Conservation (phyloP, 92 coral and sea anemone genomes). For the Paramuricea clavata region DNA sequence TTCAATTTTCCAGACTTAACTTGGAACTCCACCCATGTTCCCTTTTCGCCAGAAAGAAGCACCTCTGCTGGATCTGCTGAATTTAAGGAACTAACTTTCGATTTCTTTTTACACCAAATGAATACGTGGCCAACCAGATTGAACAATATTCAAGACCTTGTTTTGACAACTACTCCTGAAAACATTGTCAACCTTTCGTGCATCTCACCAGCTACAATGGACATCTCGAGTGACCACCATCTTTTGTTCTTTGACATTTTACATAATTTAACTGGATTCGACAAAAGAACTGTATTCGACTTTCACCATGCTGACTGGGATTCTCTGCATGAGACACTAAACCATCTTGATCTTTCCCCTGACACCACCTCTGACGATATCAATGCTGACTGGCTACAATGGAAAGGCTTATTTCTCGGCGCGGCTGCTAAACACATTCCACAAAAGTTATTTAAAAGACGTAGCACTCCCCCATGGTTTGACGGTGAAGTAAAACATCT, state of each 20-base stretch:
- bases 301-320: background rate
- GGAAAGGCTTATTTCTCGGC: slow-evolving; percentile 39
- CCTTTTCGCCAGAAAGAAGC: background rate
- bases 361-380: slow-evolving; percentile 4
- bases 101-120: slow-evolving; percentile 55
- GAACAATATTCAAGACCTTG: slow-evolving; percentile 57
- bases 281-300: slow-evolving; percentile 11
- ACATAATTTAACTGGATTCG: slow-evolving; percentile 12
- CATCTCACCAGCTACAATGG: slow-evolving; percentile 23
- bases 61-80: background rate
- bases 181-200: slow-evolving; percentile 30
- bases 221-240: slow-evolving; percentile 38
- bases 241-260: slow-evolving; percentile 48
- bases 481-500: slow-evolving; percentile 52
- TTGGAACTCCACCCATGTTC: slow-evolving; percentile 33
- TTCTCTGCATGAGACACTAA: background rate
- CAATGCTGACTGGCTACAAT: slow-evolving; percentile 54
- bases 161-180: slow-evolving; percentile 53
- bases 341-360: background rate
- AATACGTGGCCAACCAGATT: slow-evolving; percentile 49
- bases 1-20: slow-evolving; percentile 45
- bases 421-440: slow-evolving; percentile 47
- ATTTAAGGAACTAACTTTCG: slow-evolving; percentile 47
- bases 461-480: slow-evolving; percentile 46
- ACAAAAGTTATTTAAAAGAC: slow-evolving; percentile 34